phyloP scores from a whole-genome alignment of 2,888 invertebrate species.

The Tigriopus californicus region DNA sequence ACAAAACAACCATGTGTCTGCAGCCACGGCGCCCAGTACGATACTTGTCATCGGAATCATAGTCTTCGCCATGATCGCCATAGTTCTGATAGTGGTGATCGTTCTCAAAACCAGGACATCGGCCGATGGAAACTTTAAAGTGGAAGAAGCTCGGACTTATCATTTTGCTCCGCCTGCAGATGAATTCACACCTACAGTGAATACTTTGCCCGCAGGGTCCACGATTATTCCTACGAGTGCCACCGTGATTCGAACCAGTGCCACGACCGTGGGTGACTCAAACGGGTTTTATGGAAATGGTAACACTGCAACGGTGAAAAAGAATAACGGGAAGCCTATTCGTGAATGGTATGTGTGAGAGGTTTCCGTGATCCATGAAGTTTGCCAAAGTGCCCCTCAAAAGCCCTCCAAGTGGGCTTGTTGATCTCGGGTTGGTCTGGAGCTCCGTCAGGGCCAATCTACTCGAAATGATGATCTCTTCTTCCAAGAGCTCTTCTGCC shows the following conservation, averaged over 20 bases:
- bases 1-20: constrained; percentile 25
- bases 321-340: constrained; percentile 48
- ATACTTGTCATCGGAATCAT: constrained; percentile 70
- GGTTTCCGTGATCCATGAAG: too few relatives aligned
- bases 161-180: constrained; percentile 20
- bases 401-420: too few relatives aligned
- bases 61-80: constrained; percentile 71
- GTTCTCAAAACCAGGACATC: constrained; percentile 69
- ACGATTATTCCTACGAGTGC: constrained; percentile 25
- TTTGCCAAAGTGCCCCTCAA: too few relatives aligned
- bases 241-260: constrained; percentile 20
- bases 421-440: too few relatives aligned
- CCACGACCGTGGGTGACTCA: neutral
- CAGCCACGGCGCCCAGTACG: constrained; percentile 28
- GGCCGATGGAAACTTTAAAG: constrained; percentile 76
- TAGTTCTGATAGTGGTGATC: constrained; percentile 69
- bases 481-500: too few relatives aligned
- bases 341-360: constrained; percentile 86
- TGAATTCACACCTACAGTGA: constrained; percentile 24
- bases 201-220: constrained; percentile 18
- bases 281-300: constrained; percentile 33
- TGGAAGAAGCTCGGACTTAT: constrained; percentile 62
- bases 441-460: too few relatives aligned
- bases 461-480: too few relatives aligned
- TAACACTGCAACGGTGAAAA: constrained; percentile 33